Evolutionary conservation across 2,113 vertebrate genomes (phyloP).

Genomic region (Cochlearius cochlearius): DNA sequence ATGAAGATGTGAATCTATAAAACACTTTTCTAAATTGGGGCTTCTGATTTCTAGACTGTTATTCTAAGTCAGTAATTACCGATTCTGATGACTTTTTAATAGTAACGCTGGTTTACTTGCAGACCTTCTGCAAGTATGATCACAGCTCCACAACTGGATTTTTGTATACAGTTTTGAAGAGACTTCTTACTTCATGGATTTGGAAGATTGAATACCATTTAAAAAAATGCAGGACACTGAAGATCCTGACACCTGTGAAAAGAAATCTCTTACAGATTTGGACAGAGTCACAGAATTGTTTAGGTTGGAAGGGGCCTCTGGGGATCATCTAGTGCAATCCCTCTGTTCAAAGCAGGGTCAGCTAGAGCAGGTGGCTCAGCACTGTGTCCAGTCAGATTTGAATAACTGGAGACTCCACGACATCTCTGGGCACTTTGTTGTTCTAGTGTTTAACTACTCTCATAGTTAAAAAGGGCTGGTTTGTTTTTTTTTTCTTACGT

Average conservation of each 20-base stretch:
- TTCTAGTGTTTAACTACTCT: neutral
- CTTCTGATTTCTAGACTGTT: neutral
- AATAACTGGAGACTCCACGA: neutral
- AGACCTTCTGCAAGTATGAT: neutral
- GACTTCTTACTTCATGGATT: neutral
- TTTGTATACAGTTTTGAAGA: neutral
- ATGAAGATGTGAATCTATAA: neutral
- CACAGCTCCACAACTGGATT: neutral
- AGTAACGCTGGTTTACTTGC: neutral
- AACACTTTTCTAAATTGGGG: neutral
- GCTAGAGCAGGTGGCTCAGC: neutral
- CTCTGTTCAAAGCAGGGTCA: neutral
- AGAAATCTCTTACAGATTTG: neutral
- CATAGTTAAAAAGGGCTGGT: neutral
- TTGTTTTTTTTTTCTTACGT: neutral
- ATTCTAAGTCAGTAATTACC: neutral
- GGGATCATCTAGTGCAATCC: neutral
- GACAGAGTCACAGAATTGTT: neutral
- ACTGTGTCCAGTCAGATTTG: neutral
- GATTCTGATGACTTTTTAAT: neutral
- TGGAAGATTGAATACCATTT: neutral
- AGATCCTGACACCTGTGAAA: neutral
- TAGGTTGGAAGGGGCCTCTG: neutral
- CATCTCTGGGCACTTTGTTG: neutral
- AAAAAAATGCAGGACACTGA: neutral